Conservation (phyloP, 2,888 invertebrate species). For the Eupsilia transversa region DNA sequence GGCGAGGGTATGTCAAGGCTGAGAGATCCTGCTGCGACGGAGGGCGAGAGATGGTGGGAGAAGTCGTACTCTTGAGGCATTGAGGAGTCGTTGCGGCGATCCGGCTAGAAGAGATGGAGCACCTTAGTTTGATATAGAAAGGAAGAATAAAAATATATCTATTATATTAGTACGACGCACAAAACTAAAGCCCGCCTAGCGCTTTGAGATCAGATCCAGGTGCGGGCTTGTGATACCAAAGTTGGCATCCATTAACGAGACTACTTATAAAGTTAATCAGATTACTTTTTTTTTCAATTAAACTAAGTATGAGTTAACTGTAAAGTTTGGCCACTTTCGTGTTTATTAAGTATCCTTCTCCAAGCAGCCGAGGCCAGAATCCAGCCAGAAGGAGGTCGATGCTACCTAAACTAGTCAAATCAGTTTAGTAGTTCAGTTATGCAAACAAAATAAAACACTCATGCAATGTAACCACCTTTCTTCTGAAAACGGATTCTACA, state of each 20-base stretch:
- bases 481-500: background rate
- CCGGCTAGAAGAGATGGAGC: constrained; percentile 80
- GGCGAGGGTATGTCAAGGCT: constrained; percentile 88
- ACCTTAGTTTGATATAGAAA: background rate
- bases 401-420: background rate
- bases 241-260: too few species aligned
- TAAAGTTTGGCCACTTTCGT: too few species aligned
- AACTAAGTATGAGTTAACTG: too few species aligned
- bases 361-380: too few species aligned
- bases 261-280: too few species aligned
- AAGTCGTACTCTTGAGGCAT: constrained; percentile 89
- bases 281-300: too few species aligned
- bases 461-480: background rate
- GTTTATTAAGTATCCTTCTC: too few species aligned
- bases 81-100: constrained; percentile 91
- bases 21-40: constrained; percentile 82
- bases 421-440: background rate
- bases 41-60: constrained; percentile 87
- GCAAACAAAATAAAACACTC: background rate
- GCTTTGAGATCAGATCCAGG: too few species aligned
- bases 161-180: too few species aligned
- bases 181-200: too few species aligned
- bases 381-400: too few species aligned
- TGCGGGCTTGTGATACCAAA: too few species aligned
- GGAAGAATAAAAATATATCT: background rate